phyloP scores from a whole-genome alignment of 2,888 invertebrate species.

The Phania funesta region DNA sequence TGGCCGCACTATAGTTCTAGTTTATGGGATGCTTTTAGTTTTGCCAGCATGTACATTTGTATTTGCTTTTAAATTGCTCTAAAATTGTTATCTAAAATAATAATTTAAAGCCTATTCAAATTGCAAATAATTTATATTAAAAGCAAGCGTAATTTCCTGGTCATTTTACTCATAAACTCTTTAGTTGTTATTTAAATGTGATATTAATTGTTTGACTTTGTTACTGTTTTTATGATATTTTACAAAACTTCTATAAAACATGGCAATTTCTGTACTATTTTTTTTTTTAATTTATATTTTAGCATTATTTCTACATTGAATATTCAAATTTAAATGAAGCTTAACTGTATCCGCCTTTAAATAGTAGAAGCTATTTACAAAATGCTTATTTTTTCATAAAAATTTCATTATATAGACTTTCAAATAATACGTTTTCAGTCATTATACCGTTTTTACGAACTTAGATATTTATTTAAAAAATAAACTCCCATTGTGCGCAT shows the following conservation, averaged over 20 bases:
- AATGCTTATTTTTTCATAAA: conserved; percentile 27
- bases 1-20: too few relatives aligned
- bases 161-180: conserved; percentile 5
- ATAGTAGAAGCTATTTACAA: conserved; percentile 65
- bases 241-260: conserved; percentile 65
- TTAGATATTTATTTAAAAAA: conserved; percentile 6
- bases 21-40: too few relatives aligned
- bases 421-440: conserved; percentile 53
- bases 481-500: conserved; percentile 54
- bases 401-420: conserved; percentile 26
- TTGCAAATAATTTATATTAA: too few relatives aligned
- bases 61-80: too few relatives aligned
- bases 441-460: background rate
- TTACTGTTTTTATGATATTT: conserved; percentile 31
- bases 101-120: too few relatives aligned
- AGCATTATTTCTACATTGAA: conserved; percentile 35
- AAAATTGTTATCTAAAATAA: too few relatives aligned
- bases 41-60: too few relatives aligned
- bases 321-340: conserved; percentile 45
- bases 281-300: background rate
- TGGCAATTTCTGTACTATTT: conserved; percentile 19
- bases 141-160: background rate
- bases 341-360: conserved; percentile 47
- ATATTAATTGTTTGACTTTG: conserved; percentile 31
- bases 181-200: conserved; percentile 21